These are phyloP conservation scores for Miichthys miiuy DNA, from an alignment of 2,797 vertebrate species.

Conservation along the genomic window DNA sequence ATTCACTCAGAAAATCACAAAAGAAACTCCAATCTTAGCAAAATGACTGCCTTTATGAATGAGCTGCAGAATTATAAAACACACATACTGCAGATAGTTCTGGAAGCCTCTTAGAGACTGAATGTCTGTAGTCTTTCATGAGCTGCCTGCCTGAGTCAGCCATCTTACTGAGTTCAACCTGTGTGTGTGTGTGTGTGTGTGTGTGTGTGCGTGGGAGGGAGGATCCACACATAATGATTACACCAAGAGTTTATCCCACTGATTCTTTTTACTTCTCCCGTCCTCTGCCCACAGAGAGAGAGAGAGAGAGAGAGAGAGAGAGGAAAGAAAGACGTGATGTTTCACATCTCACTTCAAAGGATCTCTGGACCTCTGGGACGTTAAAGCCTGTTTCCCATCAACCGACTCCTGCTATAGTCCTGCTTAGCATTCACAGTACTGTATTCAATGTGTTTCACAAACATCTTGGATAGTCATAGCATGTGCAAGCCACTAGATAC, in stretches of 20 bases:
- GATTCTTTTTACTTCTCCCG: slow-evolving; percentile 43
- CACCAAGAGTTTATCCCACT: slow-evolving; percentile 58
- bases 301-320: slow-evolving; percentile 6
- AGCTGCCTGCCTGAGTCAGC: slow-evolving; percentile 50
- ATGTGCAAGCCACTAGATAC: background rate
- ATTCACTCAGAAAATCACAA: background rate
- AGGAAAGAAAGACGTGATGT: slow-evolving; percentile 27
- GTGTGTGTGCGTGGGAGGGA: slow-evolving; percentile 51
- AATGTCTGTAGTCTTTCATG: slow-evolving; percentile 36
- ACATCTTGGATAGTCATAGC: background rate
- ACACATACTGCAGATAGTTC: slow-evolving; percentile 18
- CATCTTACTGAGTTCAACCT: slow-evolving; percentile 50
- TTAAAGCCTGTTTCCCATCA: slow-evolving; percentile 47
- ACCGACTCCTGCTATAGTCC: slow-evolving; percentile 14
- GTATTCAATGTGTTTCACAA: slow-evolving; percentile 26
- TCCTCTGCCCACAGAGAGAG: slow-evolving; percentile 42
- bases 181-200: slow-evolving; percentile 40
- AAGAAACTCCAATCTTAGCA: slow-evolving; percentile 15
- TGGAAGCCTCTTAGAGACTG: slow-evolving; percentile 49
- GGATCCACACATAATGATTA: slow-evolving; percentile 55
- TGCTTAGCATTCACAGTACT: slow-evolving; percentile 35
- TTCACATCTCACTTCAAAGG: slow-evolving; percentile 68
- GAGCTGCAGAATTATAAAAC: slow-evolving; percentile 32
- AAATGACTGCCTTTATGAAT: slow-evolving; percentile 14
- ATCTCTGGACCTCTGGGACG: slow-evolving; percentile 45